Conservation (phyloP, 2,888 invertebrate species). For the Cataglyphis rosenhaueri region DNA sequence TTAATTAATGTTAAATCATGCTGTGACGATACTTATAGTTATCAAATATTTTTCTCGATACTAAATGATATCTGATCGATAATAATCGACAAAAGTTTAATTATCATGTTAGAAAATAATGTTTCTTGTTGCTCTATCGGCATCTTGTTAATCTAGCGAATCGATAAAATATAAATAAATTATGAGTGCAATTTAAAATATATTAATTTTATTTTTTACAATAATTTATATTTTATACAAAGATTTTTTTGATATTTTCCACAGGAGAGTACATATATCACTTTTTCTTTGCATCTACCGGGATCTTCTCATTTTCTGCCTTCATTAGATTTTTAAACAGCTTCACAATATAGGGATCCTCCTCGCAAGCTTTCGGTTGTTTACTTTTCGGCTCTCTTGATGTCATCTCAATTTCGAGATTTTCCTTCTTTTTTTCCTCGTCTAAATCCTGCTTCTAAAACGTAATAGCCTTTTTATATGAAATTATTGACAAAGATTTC, state of each 20-base stretch:
- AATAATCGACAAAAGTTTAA: not conserved
- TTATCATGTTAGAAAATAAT: not conserved
- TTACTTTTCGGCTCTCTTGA: not conserved
- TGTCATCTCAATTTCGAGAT: not conserved
- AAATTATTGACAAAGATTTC: not conserved
- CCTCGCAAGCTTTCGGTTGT: constrained; percentile 15
- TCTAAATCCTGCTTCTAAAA: not conserved
- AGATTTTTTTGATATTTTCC: not conserved
- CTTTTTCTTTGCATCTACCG: not conserved
- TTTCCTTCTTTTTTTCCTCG: not conserved
- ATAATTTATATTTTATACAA: not conserved
- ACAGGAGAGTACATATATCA: not conserved
- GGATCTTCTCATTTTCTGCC: not conserved
- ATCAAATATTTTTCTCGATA: not conserved
- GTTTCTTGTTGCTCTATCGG: not conserved
- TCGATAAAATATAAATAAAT: not conserved
- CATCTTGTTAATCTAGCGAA: not conserved
- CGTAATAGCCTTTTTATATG: not conserved
- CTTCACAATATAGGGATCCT: constrained; percentile 40
- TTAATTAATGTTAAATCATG: not conserved
- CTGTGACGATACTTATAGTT: not conserved
- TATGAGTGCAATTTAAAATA: not conserved
- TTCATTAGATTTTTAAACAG: constrained; percentile 46
- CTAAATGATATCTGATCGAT: not conserved
- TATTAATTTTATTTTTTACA: not conserved